Evolutionary conservation across 2,113 vertebrate genomes (phyloP).

Genomic region (Prunella fulvescens): DNA sequence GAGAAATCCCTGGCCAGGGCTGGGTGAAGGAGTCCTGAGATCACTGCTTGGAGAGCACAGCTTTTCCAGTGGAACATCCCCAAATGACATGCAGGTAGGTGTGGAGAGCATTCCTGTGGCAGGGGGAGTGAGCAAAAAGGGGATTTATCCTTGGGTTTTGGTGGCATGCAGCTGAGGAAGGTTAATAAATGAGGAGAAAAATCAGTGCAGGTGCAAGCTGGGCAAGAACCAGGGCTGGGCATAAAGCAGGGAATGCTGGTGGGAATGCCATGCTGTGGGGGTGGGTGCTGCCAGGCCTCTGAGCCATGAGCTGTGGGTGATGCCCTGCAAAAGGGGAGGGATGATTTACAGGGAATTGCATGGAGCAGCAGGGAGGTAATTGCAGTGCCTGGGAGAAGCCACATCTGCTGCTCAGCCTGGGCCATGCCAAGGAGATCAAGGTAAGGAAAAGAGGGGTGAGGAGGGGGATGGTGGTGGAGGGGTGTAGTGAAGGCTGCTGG

Average conservation of each 20-base stretch:
- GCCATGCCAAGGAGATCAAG: fast-evolving
- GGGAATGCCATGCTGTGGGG: fast-evolving
- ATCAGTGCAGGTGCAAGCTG: neutral
- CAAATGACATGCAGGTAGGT: neutral
- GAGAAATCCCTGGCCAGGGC: neutral
- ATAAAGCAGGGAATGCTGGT: neutral
- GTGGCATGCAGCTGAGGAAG: neutral
- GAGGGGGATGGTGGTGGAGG: neutral
- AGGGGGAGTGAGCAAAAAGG: neutral
- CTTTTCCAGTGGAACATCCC: neutral
- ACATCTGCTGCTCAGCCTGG: fast-evolving
- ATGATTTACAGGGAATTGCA: neutral
- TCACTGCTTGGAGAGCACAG: neutral
- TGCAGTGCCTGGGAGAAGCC: neutral
- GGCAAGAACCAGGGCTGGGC: neutral
- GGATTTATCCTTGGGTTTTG: neutral
- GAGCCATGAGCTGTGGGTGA: neutral
- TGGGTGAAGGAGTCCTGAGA: neutral
- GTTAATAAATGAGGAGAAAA: neutral
- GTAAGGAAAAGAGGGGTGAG: neutral
- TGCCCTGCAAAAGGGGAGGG: neutral
- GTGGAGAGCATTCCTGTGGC: neutral
- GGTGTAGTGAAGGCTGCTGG: neutral
- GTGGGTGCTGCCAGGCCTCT: neutral
- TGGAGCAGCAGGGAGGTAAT: neutral